A percentile compares a stretch with the other conserved stretches of the same genome.
Evolutionary conservation across 2,113 vertebrate species (phyloP).

Genomic region (Callionymus lyra): DNA sequence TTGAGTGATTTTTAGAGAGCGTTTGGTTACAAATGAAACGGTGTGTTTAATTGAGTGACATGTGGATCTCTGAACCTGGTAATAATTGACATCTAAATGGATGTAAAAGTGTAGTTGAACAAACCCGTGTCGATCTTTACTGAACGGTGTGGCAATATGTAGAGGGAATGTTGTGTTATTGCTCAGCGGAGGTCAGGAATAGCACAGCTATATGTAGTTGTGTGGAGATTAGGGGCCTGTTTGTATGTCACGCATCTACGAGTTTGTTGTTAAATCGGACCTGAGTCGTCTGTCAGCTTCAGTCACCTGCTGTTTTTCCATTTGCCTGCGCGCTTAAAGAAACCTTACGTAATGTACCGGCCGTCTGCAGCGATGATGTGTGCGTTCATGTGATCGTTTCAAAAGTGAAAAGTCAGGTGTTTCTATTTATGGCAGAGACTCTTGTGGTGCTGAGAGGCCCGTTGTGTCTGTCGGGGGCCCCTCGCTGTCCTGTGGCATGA

Average conservation of each 20-base stretch:
- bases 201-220: background rate
- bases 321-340: conserved; percentile 3
- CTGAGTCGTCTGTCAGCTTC: conserved; percentile 12
- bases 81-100: too few species aligned
- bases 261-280: conserved; percentile 19
- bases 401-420: conserved; percentile 35
- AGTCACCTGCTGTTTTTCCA: conserved; percentile 21
- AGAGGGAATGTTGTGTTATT: too few species aligned
- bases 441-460: conserved; percentile 30
- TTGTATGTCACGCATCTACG: conserved; percentile 20
- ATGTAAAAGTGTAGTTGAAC: too few species aligned
- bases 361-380: conserved; percentile 26
- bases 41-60: too few species aligned
- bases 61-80: too few species aligned
- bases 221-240: background rate
- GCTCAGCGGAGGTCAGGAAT: background rate
- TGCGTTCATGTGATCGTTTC: conserved; percentile 31
- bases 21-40: too few species aligned
- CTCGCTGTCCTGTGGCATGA: too few species aligned
- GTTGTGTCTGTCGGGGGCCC: too few species aligned
- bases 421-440: conserved; percentile 49
- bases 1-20: too few species aligned
- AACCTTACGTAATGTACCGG: conserved; percentile 28
- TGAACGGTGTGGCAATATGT: background rate
- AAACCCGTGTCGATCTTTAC: background rate